phyloP scores from a whole-genome alignment of 2,888 invertebrate species.

The Bembecia ichneumoniformis region DNA sequence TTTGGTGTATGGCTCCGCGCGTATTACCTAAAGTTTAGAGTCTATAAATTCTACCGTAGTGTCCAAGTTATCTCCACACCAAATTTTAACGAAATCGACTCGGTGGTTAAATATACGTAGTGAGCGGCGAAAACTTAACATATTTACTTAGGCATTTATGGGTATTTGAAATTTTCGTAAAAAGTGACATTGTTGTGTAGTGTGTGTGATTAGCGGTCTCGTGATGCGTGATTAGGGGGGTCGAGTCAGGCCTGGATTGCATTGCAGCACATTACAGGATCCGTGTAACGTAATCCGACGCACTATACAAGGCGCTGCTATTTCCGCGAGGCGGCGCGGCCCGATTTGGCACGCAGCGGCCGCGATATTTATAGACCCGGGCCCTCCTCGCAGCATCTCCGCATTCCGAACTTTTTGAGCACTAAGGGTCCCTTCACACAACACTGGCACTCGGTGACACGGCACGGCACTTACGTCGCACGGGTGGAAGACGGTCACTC shows the following conservation, averaged over 20 bases:
- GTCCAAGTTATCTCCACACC: too few relatives aligned
- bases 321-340: conserved; percentile 31
- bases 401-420: conserved; percentile 5
- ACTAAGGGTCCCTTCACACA: conserved; percentile 23
- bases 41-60: too few relatives aligned
- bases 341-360: conserved; percentile 40
- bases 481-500: conserved; percentile 67
- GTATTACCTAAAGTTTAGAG: too few relatives aligned
- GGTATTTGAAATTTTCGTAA: too few relatives aligned
- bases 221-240: too few relatives aligned
- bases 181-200: too few relatives aligned
- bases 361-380: conserved; percentile 45
- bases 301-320: conserved; percentile 56
- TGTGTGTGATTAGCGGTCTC: too few relatives aligned
- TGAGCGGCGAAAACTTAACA: conserved; percentile 6
- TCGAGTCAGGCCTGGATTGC: too few relatives aligned
- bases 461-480: conserved; percentile 69
- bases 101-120: conserved; percentile 7
- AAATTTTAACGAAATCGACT: too few relatives aligned
- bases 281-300: conserved; percentile 55
- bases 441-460: conserved; percentile 32
- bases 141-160: too few relatives aligned
- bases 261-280: too few relatives aligned
- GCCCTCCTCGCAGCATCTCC: not conserved
- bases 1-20: too few relatives aligned